Percentiles rank a stretch among this genome's conserved stretches.
Evolutionary conservation across 1,140 invertebrate species (phyloP).

Genomic region (Aphelenchoides avenae): DNA sequence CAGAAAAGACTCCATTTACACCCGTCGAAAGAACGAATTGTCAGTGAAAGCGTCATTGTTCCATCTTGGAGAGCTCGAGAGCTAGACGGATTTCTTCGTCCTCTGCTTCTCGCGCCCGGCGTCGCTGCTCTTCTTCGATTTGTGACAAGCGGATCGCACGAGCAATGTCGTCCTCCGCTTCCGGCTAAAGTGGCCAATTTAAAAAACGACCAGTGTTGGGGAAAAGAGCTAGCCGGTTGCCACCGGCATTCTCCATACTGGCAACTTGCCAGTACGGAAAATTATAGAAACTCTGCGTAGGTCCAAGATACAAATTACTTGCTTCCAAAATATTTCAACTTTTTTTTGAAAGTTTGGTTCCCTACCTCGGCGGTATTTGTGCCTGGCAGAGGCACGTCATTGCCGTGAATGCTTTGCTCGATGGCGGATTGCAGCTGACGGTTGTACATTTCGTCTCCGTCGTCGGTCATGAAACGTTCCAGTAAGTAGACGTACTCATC

Average conservation of each 20-base stretch:
- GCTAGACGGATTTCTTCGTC: slow-evolving; percentile 14
- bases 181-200: slow-evolving; percentile 7
- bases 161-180: slow-evolving; percentile 15
- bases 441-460: slow-evolving; percentile 6
- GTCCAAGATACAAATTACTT: slow-evolving; percentile 4
- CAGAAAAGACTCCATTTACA: too few species aligned
- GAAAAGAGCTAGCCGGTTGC: neutral
- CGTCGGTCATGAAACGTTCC: slow-evolving; percentile 16
- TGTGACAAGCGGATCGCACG: slow-evolving; percentile 20
- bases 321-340: too few species aligned
- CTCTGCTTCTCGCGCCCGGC: slow-evolving; percentile 16
- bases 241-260: neutral
- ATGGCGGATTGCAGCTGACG: slow-evolving; percentile 24
- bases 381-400: too few species aligned
- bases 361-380: too few species aligned
- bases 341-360: too few species aligned
- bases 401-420: too few species aligned
- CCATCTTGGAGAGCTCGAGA: slow-evolving; percentile 24
- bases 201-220: neutral
- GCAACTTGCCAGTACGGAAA: neutral
- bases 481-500: slow-evolving; percentile 30
- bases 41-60: too few species aligned
- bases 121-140: slow-evolving; percentile 14
- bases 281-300: neutral
- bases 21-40: too few species aligned